phyloP scores from a whole-genome alignment of 2,888 invertebrate genomes.

The Cerceris ruficornis region DNA sequence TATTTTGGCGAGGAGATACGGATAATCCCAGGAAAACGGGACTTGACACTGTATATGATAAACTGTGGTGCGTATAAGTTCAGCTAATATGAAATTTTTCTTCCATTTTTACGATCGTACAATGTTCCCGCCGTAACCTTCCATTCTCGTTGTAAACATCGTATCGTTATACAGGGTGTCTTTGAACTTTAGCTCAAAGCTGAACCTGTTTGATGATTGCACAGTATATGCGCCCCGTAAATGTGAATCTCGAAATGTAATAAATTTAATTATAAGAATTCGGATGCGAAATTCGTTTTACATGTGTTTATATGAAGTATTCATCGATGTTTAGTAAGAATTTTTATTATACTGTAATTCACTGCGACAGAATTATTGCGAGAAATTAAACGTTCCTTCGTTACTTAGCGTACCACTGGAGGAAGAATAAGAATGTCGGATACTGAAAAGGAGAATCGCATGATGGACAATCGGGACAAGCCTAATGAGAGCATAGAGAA shows the following conservation, averaged over 20 bases:
- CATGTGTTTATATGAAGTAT: no score
- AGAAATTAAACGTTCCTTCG: background rate
- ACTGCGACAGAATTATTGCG: background rate
- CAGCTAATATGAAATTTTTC: conserved; percentile 2
- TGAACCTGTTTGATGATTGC: background rate
- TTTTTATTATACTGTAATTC: background rate
- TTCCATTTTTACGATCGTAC: conserved; percentile 30
- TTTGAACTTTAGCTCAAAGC: conserved; percentile 29
- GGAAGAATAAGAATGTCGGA: conserved; percentile 64
- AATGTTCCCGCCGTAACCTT: conserved; percentile 65
- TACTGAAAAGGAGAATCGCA: conserved; percentile 51
- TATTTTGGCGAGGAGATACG: conserved; percentile 39
- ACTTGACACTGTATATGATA: conserved; percentile 42
- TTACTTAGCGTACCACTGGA: conserved; percentile 18
- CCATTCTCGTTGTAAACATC: conserved; percentile 53
- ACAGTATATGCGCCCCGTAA: background rate
- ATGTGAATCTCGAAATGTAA: background rate
- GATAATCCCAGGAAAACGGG: conserved; percentile 20
- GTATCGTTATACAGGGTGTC: conserved; percentile 48
- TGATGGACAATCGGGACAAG: conserved; percentile 51
- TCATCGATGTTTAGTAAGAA: no score
- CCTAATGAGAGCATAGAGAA: conserved; percentile 31
- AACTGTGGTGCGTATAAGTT: conserved; percentile 37
- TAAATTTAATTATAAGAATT: background rate
- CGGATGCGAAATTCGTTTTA: no score